Conservation (phyloP, 2,113 vertebrate species). For the Eudyptes chrysolophus region DNA sequence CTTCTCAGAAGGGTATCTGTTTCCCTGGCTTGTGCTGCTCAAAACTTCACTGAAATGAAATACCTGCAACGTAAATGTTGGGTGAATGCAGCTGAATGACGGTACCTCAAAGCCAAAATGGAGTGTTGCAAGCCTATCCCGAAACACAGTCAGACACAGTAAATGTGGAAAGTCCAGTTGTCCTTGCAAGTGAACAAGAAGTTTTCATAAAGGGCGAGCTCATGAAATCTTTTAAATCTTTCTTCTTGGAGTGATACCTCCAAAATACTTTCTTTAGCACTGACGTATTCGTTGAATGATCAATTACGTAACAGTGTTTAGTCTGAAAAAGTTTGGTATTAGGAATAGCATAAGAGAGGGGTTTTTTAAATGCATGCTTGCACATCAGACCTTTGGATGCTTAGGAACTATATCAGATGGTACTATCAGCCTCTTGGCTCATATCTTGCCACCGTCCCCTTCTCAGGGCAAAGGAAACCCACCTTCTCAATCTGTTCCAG, state of each 20-base stretch:
- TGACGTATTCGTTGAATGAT: neutral
- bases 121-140: neutral
- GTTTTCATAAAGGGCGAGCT: neutral
- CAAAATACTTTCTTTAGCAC: neutral
- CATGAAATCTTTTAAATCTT: neutral
- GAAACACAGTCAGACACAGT: neutral
- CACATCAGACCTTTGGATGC: neutral
- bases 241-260: neutral
- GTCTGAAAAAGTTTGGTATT: neutral
- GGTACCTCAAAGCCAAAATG: neutral
- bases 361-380: neutral
- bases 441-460: accelerated
- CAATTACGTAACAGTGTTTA: neutral
- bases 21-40: neutral
- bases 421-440: neutral
- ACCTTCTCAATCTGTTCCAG: conserved; percentile 52
- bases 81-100: neutral
- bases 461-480: neutral
- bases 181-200: neutral
- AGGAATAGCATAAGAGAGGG: neutral
- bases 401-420: neutral
- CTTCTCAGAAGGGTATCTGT: neutral
- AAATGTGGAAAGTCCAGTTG: neutral
- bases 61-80: conserved; percentile 48
- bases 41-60: conserved; percentile 62